Evolutionary conservation across 2,797 vertebrate species (phyloP).

Genomic region (Miichthys miiuy): DNA sequence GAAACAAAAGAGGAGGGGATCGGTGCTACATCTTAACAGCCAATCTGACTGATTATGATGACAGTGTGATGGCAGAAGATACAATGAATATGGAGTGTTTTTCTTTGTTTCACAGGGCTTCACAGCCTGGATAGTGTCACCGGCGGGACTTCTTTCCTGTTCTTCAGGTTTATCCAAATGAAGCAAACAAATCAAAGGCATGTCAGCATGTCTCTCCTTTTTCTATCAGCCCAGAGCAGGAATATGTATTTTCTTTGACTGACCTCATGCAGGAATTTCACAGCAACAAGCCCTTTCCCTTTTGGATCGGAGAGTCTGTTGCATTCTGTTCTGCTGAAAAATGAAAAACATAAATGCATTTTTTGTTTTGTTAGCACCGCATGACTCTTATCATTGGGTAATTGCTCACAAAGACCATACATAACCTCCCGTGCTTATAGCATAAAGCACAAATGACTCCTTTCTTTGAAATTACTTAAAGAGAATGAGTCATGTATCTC

Average conservation of each 20-base stretch:
- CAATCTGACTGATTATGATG: conserved; percentile 59
- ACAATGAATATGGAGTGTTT: conserved; percentile 23
- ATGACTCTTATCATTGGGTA: conserved; percentile 61
- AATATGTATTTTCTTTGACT: conserved; percentile 62
- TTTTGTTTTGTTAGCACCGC: conserved; percentile 62
- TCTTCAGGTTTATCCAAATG: conserved; percentile 63
- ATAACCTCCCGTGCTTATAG: conserved; percentile 29
- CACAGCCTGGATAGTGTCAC: conserved; percentile 56
- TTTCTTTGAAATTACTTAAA: conserved; percentile 38
- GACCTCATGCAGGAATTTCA: conserved; percentile 64
- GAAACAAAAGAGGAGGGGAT: conserved; percentile 14
- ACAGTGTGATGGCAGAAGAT: conserved; percentile 58
- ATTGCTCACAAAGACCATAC: conserved; percentile 47
- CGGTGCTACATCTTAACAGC: conserved; percentile 44
- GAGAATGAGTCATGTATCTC: conserved; percentile 45
- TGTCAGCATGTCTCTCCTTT: conserved; percentile 49
- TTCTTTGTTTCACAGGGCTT: conserved; percentile 34
- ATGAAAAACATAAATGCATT: conserved; percentile 44
- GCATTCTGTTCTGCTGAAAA: conserved; percentile 42
- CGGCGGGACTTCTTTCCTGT: conserved; percentile 41
- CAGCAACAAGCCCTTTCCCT: conserved; percentile 27
- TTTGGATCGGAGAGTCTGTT: conserved; percentile 32
- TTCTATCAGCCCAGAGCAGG: conserved; percentile 45
- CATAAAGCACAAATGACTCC: conserved; percentile 28
- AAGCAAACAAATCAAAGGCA: conserved; percentile 66